These are phyloP conservation scores for Aleiodes testaceus DNA, from an alignment of 2,888 invertebrate genomes.

Conservation along the genomic window DNA sequence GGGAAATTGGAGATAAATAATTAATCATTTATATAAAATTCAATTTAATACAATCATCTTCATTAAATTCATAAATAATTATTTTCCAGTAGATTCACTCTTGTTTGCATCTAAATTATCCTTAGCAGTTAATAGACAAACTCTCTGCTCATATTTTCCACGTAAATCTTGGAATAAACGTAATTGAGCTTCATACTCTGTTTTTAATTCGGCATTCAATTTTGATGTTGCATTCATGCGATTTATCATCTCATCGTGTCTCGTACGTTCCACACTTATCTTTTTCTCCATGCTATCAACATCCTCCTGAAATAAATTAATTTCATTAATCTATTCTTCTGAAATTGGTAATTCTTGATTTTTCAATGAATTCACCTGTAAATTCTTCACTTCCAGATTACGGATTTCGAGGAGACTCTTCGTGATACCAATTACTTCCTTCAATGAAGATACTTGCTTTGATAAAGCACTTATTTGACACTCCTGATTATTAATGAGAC, in stretches of 20 bases:
- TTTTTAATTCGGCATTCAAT: slow-evolving; percentile 83
- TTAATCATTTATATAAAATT: too few relatives aligned
- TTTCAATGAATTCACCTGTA: slow-evolving; percentile 75
- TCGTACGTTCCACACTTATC: slow-evolving; percentile 82
- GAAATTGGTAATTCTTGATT: background rate
- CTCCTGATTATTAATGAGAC: slow-evolving; percentile 78
- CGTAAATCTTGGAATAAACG: slow-evolving; percentile 82
- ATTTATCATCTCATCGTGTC: slow-evolving; percentile 80
- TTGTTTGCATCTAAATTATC: slow-evolving; percentile 67
- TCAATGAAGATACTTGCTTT: slow-evolving; percentile 83
- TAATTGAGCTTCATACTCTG: slow-evolving; percentile 86
- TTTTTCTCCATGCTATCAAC: slow-evolving; percentile 81
- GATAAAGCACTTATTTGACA: slow-evolving; percentile 83
- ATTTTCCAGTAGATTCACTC: slow-evolving; percentile 44
- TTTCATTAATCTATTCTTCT: background rate
- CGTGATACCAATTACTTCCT: slow-evolving; percentile 87
- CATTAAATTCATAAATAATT: slow-evolving; percentile 36
- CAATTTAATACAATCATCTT: too few relatives aligned
- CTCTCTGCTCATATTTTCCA: slow-evolving; percentile 80
- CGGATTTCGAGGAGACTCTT: slow-evolving; percentile 86
- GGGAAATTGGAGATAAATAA: too few relatives aligned
- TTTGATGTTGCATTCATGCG: slow-evolving; percentile 82
- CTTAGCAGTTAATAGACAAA: slow-evolving; percentile 76
- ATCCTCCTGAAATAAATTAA: slow-evolving; percentile 76
- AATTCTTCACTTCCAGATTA: slow-evolving; percentile 85